phyloP scores from a whole-genome alignment of 2,888 invertebrate genomes.

The Temnothorax unifasciatus region DNA sequence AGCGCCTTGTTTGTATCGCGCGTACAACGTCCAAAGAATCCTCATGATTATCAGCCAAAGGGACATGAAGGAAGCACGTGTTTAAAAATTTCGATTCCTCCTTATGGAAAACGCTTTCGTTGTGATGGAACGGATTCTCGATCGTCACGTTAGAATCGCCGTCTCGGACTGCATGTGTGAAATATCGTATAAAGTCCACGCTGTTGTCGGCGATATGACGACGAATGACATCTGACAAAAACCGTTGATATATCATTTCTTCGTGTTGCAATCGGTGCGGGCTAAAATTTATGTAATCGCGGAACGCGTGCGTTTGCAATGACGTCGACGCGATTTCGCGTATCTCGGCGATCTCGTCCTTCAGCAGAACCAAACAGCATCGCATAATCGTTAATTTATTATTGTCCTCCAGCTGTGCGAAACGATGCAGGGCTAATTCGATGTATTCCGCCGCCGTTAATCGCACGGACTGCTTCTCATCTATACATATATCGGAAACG shows the following conservation, averaged over 20 bases:
- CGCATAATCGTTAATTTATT: constrained; percentile 85
- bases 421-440: constrained; percentile 65
- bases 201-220: constrained; percentile 10
- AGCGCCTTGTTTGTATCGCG: constrained; percentile 13
- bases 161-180: constrained; percentile 53
- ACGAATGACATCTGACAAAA: constrained; percentile 55
- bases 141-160: constrained; percentile 57
- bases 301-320: not conserved
- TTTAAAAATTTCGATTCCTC: constrained; percentile 85
- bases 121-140: constrained; percentile 87
- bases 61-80: constrained; percentile 60
- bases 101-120: constrained; percentile 87
- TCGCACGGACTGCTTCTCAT: constrained; percentile 73
- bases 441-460: constrained; percentile 74
- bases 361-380: constrained; percentile 86
- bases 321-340: constrained; percentile 83
- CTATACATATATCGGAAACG: constrained; percentile 50
- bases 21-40: not conserved
- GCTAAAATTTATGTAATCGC: not conserved
- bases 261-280: constrained; percentile 42
- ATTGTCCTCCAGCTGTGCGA: constrained; percentile 59
- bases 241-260: constrained; percentile 62
- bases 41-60: constrained; percentile 1
- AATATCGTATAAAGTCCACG: constrained; percentile 60
- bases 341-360: constrained; percentile 88